Base-by-base conservation (phyloP, 2,888 invertebrate species). In the Leptinotarsa peninsularis region DNA sequence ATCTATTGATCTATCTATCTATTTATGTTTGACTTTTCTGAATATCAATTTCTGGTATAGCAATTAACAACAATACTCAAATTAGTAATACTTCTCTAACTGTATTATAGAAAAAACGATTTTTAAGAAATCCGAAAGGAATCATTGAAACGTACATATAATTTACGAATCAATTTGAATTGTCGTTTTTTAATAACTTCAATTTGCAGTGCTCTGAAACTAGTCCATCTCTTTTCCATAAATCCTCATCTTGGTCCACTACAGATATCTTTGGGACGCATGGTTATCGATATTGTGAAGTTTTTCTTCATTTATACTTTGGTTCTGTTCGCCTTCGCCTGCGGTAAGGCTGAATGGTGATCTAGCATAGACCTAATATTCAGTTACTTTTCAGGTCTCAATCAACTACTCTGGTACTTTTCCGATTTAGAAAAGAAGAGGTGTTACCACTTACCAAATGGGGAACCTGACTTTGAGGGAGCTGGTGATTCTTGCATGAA, bases 181-280 rank as follows among this genome's bases (percentile, higher is more conserved):
- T 27, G 27, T 27, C 27, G 27, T 4, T 27, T 27, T 23, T 27
- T 27, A 27, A 27, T 27, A 27, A 27, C 27, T 27, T 67, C 71
- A n/a, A 67, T 58, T 80, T 81, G 67, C 73, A 96, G 96, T 87
- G 96, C 97, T 4, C 89, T 98, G 76, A 98, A 98, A 88, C 91
- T 98, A 84, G 98, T 98, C 27, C 98, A 98, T 88, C 96, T 98
- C 85, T 98, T 98, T 91, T 98, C 97, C 76, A 96, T 98, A 80
- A 98, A 98, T 89, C 98, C 98, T 0, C 96, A 98, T 88, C 91
- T 98, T 82, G 98, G 98, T 78, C 98, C 98, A 0, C 90, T 90
- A 10, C 98, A 98, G 89, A 98, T 98, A 72, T 98, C 98, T 2
- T 89, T 98, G n/a, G 98, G 98, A 69, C 91, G 96, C 84, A 96